Percentiles rank a stretch among this genome's conserved stretches.
Evolutionary conservation across 2,888 invertebrate species (phyloP).

Genomic region (Drosophila imparisetae): DNA sequence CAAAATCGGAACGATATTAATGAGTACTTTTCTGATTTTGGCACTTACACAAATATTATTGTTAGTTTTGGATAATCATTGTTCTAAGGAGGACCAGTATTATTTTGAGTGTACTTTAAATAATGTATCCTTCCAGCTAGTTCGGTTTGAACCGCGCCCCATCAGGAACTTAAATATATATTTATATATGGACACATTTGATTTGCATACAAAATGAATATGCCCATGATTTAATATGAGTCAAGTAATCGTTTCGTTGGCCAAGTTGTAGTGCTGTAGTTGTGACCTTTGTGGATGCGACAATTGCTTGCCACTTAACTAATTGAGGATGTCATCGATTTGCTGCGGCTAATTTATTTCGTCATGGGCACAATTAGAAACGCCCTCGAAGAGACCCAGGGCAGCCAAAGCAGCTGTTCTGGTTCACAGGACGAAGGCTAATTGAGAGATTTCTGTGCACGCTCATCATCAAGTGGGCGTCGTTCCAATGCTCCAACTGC

Average conservation of each 20-base stretch:
- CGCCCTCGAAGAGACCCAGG: conserved; percentile 27
- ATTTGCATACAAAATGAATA: background rate
- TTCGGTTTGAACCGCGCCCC: no score
- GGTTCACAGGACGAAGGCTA: conserved; percentile 59
- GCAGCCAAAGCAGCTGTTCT: conserved; percentile 55
- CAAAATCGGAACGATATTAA: background rate
- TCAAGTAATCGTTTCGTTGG: background rate
- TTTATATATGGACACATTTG: background rate
- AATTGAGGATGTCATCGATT: conserved; percentile 70
- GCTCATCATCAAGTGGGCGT: conserved; percentile 62
- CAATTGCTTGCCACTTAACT: conserved; percentile 36
- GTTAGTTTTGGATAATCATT: background rate
- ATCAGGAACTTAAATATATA: background rate
- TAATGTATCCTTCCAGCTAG: background rate
- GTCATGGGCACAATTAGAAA: conserved; percentile 60
- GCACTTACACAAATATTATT: background rate
- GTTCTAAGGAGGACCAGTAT: background rate
- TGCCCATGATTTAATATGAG: background rate
- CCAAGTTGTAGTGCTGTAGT: background rate
- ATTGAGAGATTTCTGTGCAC: conserved; percentile 63
- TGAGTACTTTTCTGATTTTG: background rate
- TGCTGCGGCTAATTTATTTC: conserved; percentile 47
- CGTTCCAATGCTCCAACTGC: conserved; percentile 23
- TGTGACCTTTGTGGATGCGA: conserved; percentile 40
- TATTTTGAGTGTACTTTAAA: background rate